phyloP scores from a whole-genome alignment of 2,113 vertebrate genomes.

The Amphiprion ocellaris region DNA sequence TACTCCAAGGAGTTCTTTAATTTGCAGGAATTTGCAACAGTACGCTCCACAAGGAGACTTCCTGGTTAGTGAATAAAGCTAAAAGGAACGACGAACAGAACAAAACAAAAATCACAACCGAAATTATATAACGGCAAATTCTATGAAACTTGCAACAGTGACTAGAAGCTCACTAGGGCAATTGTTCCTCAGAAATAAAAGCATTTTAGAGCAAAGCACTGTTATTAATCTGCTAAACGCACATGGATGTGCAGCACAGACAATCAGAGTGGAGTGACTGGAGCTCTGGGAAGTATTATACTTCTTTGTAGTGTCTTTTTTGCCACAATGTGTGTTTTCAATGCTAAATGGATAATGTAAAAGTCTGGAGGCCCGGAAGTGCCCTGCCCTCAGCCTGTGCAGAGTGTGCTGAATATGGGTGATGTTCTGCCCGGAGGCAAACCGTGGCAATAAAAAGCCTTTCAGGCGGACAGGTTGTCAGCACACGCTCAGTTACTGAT shows the following conservation, averaged over 20 bases:
- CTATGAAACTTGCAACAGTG: conserved; percentile 15
- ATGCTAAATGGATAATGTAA: conserved; percentile 81
- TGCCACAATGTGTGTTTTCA: conserved; percentile 69
- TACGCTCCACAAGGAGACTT: conserved; percentile 62
- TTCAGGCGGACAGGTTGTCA: conserved; percentile 80
- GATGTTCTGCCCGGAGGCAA: conserved; percentile 79
- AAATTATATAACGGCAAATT: conserved; percentile 25
- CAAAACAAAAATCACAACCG: conserved; percentile 37
- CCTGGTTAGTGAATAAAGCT: conserved; percentile 46
- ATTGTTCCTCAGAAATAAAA: conserved; percentile 30
- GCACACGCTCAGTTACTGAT: conserved; percentile 70
- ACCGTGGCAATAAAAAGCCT: conserved; percentile 80
- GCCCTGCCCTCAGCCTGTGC: conserved; percentile 46
- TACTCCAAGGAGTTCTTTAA: conserved; percentile 79
- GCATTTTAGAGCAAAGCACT: conserved; percentile 36
- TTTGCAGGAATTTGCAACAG: conserved; percentile 77
- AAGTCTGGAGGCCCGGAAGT: conserved; percentile 64
- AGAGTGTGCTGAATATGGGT: conserved; percentile 70
- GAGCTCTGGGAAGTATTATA: conserved; percentile 66
- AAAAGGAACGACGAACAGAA: conserved; percentile 34
- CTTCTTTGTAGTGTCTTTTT: conserved; percentile 62
- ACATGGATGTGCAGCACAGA: conserved; percentile 46
- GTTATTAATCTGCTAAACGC: conserved; percentile 68
- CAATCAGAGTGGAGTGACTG: conserved; percentile 53
- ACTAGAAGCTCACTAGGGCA: conserved; percentile 28